Conservation (phyloP, 2,888 invertebrate genomes). For the Norana najaformis region DNA sequence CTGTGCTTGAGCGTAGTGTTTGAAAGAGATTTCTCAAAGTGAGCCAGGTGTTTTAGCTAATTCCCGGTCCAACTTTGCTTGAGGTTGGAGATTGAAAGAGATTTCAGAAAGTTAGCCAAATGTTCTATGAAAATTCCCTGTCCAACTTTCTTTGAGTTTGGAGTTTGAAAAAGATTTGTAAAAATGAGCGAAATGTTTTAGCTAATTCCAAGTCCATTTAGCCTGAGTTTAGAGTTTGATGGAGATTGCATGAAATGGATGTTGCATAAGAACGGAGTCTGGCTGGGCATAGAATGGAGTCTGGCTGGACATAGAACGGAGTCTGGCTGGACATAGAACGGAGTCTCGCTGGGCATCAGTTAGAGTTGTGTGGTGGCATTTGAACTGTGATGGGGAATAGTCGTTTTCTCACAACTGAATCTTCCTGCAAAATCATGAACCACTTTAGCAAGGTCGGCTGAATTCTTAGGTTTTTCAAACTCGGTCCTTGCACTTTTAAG, state of each 20-base stretch:
- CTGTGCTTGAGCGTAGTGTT: not conserved
- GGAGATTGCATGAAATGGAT: not conserved
- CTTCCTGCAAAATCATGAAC: slow-evolving; percentile 13
- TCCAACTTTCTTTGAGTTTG: too few relatives aligned
- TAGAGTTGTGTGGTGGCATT: not conserved
- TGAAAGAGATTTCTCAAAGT: not conserved
- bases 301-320: too few relatives aligned
- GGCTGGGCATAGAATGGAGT: not conserved
- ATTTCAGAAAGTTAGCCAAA: not conserved
- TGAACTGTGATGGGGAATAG: not conserved
- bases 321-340: not conserved
- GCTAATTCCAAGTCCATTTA: not conserved
- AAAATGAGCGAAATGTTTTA: not conserved
- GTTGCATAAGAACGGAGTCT: not conserved
- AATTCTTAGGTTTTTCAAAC: not conserved
- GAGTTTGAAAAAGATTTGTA: not conserved
- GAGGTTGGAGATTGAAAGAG: not conserved
- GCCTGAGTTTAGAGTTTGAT: not conserved
- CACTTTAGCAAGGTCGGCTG: not conserved
- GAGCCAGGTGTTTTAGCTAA: not conserved
- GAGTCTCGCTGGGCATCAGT: not conserved
- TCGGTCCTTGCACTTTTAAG: too few relatives aligned
- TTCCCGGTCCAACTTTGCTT: not conserved
- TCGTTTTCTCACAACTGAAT: not conserved
- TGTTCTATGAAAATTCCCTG: too few relatives aligned